A percentile compares a stretch with the other conserved stretches of the same genome.
Conservation (phyloP, 2,113 vertebrate species). For the Megatriorchis doriae region DNA sequence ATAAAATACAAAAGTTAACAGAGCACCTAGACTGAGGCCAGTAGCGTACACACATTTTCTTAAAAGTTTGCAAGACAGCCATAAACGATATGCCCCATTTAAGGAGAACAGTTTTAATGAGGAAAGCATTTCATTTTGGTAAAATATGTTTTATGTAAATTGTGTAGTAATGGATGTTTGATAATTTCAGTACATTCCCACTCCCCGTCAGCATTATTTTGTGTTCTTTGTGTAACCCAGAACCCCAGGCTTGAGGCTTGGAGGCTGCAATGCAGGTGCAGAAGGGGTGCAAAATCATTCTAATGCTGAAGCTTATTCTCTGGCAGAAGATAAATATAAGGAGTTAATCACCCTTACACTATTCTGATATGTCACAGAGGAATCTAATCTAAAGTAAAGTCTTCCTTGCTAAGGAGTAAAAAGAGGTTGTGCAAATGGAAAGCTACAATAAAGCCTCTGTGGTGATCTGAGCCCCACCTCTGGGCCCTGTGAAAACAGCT, state of each 20-base stretch:
- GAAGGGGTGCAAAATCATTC: neutral
- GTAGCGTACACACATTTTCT: rapidly evolving
- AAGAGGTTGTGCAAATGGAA: neutral
- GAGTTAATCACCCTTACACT: neutral
- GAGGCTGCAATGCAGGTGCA: neutral
- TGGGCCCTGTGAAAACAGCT: neutral
- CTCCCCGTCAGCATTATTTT: neutral
- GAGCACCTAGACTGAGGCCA: neutral
- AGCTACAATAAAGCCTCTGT: neutral
- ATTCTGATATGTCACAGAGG: neutral
- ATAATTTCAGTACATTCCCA: neutral
- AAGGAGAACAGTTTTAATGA: neutral
- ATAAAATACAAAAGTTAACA: neutral
- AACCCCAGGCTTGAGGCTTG: neutral
- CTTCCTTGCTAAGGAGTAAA: neutral
- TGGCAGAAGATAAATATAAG: neutral
- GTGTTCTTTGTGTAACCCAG: neutral
- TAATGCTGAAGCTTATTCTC: neutral
- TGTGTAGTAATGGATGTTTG: neutral
- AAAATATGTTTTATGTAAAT: neutral
- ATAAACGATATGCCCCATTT: neutral
- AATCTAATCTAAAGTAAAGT: neutral
- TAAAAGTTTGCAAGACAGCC: neutral
- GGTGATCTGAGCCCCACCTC: neutral
- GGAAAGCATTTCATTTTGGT: neutral